Evolutionary conservation across 2,888 invertebrate species (phyloP), one percentile per base, ranked within the genome.

Genomic region (Cremastobaeus sp.): DNA sequence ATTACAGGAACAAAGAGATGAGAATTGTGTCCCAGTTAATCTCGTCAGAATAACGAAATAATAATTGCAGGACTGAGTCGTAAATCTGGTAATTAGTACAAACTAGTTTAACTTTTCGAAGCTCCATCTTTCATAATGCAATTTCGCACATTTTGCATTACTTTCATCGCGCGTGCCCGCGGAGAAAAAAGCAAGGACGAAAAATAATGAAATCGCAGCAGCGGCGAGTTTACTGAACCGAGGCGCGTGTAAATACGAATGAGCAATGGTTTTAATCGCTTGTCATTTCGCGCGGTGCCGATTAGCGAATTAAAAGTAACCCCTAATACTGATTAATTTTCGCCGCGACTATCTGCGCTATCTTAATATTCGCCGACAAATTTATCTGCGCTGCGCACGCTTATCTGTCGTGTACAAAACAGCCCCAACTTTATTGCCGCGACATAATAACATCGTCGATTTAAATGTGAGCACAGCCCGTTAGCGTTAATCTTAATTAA

Each of bases 401-500:
- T 59, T 57, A 57, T 68, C 68, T 39, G 21, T 59, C 37, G 57
- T 43, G 47, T 43, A 35, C 68, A 50, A 57, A 68, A 65, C 35
- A 65, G 41, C 48, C 21, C 25, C n/a, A 28, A 45, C 35, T 68
- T 59, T 59, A 69, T 69, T 32, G 60, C 17, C 12, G 55, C 18
- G 48, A 62, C 55, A 62, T 70, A 64, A 64, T 64, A 64, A 62
- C 55, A 64, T 17, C 37, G 48, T 41, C 57, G 57, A 71, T 64
- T 62, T 57, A 64, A 64, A 64, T 57, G 62, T 55, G 50, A 21
- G 43, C 45, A 32, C 39, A 15, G 25, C 18, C 55, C 39, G 55
- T 71, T 71, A 64, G 37, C 35, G 64, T 71, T 71, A 71, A 68
- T 73, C 73, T 73, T 73, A 73, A 73, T 73, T 73, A 73, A 73